Base-by-base conservation (phyloP, 2,113 vertebrate species). In the Catharus minimus region DNA sequence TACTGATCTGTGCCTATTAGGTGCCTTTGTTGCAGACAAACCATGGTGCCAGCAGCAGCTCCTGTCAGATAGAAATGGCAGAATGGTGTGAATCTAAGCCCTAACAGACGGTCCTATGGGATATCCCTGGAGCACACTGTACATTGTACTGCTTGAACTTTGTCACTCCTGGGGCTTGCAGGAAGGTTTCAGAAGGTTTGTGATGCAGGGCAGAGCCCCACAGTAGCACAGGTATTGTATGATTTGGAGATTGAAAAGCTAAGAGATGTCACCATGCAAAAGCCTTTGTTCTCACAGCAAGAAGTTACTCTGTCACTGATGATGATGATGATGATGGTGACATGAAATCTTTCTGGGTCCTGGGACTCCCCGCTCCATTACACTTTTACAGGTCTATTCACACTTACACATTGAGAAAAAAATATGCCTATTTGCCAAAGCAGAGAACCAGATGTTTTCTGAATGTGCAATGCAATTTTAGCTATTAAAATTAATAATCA, bases 211-310 rank as follows among this genome's bases (percentile, higher is more conserved):
- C 56, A 65, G 74, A 76, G 67, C 22, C 27, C 22, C 47, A 10
- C 2, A 12, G 41, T 26, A 41, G 11, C 2, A 1, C 14, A 52
- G 27, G 3, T 22, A n/a, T 15, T 53, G 7, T 47, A 3, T 22
- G 8, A 30, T 58, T n/a, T 46, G 36, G 41, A 60, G 20, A 36
- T 2, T 36, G 38, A 75, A 33, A 83, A 56, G 5, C 28, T 53
- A 36, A 23, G 39, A 55, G 49, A 26, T 32, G 23, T 65, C n/a
- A 15, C n/a, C 38, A 5, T n/a, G 36, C 22, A 65, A 41, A 82
- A 60, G 5, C 6, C 14, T 30, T 65, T 33, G 19, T 52, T 67
- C 65, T 30, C 43, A 30, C 53, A 74, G 47, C 8, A 19, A 41
- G 43, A 75, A 62, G 16, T 58, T 39, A 53, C 6, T 72, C 62